These are phyloP conservation scores for Halichondria panicea DNA, from an alignment of 37 sponge, comb jelly and placozoan genomes.

Conservation along the genomic window DNA sequence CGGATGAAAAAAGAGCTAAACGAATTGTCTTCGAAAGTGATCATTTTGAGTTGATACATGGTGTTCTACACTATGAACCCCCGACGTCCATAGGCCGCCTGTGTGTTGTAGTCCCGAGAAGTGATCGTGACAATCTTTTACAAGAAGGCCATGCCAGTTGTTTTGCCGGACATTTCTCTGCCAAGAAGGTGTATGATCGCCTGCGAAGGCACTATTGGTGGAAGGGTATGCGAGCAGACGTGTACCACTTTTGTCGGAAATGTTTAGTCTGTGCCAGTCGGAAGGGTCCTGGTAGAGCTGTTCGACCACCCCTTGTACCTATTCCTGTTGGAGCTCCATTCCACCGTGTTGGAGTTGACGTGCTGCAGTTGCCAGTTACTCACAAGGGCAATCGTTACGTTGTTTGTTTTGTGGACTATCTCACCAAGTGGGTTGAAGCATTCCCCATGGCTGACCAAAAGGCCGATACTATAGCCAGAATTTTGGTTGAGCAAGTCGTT, in stretches of 20 bases:
- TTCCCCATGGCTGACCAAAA: slow-evolving; percentile 31
- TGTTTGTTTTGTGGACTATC: slow-evolving; percentile 42
- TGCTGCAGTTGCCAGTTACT: slow-evolving; percentile 35
- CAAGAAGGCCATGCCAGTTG: slow-evolving; percentile 15
- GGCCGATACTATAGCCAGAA: slow-evolving; percentile 35
- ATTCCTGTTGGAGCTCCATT: slow-evolving; percentile 58
- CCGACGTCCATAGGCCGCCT: background rate
- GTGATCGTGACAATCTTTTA: background rate
- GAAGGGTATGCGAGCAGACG: slow-evolving; percentile 32
- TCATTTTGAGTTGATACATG: slow-evolving; percentile 27
- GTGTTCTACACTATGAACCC: slow-evolving; percentile 9
- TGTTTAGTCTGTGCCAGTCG: slow-evolving; percentile 42
- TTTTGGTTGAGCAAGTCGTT: slow-evolving; percentile 43
- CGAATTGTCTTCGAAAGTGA: background rate
- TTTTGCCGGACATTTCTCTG: slow-evolving; percentile 27
- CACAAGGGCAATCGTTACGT: slow-evolving; percentile 22
- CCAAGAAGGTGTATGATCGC: background rate
- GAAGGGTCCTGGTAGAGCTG: background rate
- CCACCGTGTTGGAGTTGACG: slow-evolving; percentile 53
- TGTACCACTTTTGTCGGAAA: background rate
- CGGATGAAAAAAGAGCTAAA: slow-evolving; percentile 6
- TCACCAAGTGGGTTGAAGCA: background rate
- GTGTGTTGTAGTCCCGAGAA: slow-evolving; percentile 21
- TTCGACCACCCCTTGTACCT: slow-evolving; percentile 22
- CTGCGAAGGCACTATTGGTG: slow-evolving; percentile 51